Base-by-base conservation (phyloP, 2,888 invertebrate species). In the Yponomeuta sedellus region DNA sequence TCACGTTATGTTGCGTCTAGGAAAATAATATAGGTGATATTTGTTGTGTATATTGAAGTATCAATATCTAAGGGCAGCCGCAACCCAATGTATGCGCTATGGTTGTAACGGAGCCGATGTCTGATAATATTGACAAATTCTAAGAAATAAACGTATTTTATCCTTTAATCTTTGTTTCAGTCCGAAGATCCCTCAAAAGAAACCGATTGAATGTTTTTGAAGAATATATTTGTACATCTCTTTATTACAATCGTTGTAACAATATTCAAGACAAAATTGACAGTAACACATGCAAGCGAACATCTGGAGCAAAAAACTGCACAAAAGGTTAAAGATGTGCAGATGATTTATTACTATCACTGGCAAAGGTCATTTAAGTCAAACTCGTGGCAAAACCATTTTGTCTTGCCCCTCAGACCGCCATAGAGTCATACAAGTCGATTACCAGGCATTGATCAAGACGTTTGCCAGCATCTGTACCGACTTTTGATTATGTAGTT, bases 101-200 rank as follows among this genome's bases (percentile, higher is more conserved):
- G 80, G 81, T 81, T 80, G 80, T 81, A 81, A 76, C 74, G 69
- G 71, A 70, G 71, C 74, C 71, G 76, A 75, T 77, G 76, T 80
- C 81, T 77, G 80, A 81, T 80, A 76, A 75, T 77, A 85, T 83
- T 86, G 86, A 86, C 83, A 86, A 85, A 86, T 85, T 87, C 83
- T 87, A 86, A 86, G 82, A 85, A 87, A 86, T 87, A 87, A 86
- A 87, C 85, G 84, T 87, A 87, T 87, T 87, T 85, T 87, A 86
- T 86, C 86, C 83, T 81, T 72, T 5, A 67, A 67, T 67, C 72
- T 69, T 80, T n/a, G 79, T 84, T 82, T 86, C 44, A 52, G 16
- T 12, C 44, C 16, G 3, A 52, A 12, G 16, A 52, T 52, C 44
- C 12, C 16, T 1, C 16, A 12, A 52, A 52, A 16, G 16, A 12